Evolutionary conservation across 2,113 vertebrate genomes (phyloP).

Genomic region (Aramus guarauna): DNA sequence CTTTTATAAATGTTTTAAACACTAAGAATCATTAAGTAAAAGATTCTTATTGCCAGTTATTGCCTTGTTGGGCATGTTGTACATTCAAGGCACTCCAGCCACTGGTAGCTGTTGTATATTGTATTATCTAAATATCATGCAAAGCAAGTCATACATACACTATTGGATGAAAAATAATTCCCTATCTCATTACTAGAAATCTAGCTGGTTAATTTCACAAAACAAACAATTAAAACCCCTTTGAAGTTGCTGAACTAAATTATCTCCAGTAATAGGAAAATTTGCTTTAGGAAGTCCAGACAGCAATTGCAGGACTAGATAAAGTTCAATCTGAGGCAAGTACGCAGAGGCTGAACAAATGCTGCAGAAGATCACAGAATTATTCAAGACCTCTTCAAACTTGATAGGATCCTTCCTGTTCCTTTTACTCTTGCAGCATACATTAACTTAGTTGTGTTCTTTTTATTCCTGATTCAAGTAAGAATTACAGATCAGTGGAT

Average conservation of each 20-base stretch:
- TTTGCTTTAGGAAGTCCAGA: neutral
- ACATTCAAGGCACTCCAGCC: neutral
- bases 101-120: neutral
- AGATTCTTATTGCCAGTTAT: neutral
- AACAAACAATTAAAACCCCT: neutral
- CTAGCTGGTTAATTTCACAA: neutral
- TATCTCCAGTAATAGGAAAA: neutral
- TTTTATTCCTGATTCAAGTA: neutral
- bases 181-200: neutral
- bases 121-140: neutral
- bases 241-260: neutral
- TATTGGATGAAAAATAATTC: neutral
- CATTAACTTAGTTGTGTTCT: neutral
- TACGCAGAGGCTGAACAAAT: neutral
- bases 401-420: neutral
- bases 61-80: neutral
- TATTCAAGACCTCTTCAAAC: neutral
- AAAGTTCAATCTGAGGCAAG: neutral
- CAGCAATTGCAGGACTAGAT: neutral
- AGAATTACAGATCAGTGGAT: neutral
- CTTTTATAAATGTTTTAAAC: neutral
- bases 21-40: neutral
- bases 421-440: neutral
- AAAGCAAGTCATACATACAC: neutral
- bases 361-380: neutral